Evolutionary conservation across 2,888 invertebrate genomes (phyloP).

Genomic region (Neocrepidodera transversa): DNA sequence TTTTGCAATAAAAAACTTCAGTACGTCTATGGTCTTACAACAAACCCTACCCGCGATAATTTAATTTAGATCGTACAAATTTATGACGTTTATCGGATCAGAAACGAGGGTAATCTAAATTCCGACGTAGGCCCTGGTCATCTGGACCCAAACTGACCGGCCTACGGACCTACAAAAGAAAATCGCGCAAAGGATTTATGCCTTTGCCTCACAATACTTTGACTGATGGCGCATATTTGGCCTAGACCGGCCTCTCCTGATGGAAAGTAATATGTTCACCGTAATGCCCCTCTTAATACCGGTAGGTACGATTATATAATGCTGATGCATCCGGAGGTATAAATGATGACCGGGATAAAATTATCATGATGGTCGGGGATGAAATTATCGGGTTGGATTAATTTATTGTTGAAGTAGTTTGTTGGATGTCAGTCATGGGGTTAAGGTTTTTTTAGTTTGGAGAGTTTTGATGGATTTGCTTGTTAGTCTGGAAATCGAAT

Average conservation of each 20-base stretch:
- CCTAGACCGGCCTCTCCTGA: conserved; percentile 28
- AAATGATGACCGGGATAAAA: conserved; percentile 14
- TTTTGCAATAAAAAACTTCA: too few relatives aligned
- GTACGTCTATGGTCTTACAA: too few relatives aligned
- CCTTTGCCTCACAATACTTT: conserved; percentile 40
- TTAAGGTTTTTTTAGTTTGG: too few relatives aligned
- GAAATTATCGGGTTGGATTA: too few relatives aligned
- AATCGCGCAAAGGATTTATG: conserved; percentile 30
- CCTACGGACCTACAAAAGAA: conserved; percentile 22
- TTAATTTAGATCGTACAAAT: conserved; percentile 23
- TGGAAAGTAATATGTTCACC: conserved; percentile 38
- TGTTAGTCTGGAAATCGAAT: too few relatives aligned
- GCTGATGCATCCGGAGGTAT: neutral
- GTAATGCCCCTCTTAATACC: conserved; percentile 20
- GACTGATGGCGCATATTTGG: conserved; percentile 40
- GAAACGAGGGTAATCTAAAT: conserved; percentile 20
- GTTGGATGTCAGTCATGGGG: too few relatives aligned
- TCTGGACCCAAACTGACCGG: conserved; percentile 12
- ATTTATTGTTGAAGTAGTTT: too few relatives aligned
- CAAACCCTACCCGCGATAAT: conserved; percentile 14
- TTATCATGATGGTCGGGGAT: neutral
- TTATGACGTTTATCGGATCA: conserved; percentile 22
- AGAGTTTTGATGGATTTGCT: too few relatives aligned
- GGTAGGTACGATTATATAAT: neutral
- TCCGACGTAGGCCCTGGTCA: conserved; percentile 12